These are phyloP conservation scores for Malthinus flaveolus DNA, from an alignment of 2,888 invertebrate species.

Conservation along the genomic window DNA sequence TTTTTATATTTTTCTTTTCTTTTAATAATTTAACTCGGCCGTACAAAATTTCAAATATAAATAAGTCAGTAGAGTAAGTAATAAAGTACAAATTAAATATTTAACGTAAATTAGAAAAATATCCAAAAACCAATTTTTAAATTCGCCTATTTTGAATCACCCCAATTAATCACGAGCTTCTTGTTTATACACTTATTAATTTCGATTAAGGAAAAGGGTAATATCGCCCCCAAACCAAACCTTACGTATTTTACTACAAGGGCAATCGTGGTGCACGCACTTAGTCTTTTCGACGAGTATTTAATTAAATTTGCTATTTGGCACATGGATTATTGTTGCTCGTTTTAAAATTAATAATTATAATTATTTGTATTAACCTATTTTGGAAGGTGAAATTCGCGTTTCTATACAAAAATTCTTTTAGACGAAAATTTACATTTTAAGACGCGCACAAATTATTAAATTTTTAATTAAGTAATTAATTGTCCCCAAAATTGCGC, in stretches of 20 bases:
- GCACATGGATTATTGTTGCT: constrained; percentile 13
- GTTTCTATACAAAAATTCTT: constrained; percentile 10
- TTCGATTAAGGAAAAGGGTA: constrained; percentile 34
- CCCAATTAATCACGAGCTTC: background rate
- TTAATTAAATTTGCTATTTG: constrained; percentile 13
- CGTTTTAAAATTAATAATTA: background rate
- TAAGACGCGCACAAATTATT: background rate
- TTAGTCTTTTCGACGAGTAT: background rate
- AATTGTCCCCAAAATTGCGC: background rate
- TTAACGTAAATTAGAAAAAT: constrained; percentile 33
- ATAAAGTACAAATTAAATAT: constrained; percentile 29
- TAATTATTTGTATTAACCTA: constrained; percentile 8
- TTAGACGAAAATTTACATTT: background rate
- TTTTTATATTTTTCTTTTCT: background rate
- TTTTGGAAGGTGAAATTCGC: constrained; percentile 15
- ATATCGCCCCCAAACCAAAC: constrained; percentile 36
- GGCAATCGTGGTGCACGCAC: constrained; percentile 1
- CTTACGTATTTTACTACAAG: constrained; percentile 33
- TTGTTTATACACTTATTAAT: constrained; percentile 31
- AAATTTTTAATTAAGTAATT: background rate
- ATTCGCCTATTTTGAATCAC: constrained; percentile 9
- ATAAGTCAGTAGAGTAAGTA: constrained; percentile 31
- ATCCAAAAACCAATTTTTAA: constrained; percentile 19
- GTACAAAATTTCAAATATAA: constrained; percentile 32
- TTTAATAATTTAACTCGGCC: constrained; percentile 15